Evolutionary conservation across 2,797 vertebrate genomes (phyloP).

Genomic region (Gallinago nigripennis): DNA sequence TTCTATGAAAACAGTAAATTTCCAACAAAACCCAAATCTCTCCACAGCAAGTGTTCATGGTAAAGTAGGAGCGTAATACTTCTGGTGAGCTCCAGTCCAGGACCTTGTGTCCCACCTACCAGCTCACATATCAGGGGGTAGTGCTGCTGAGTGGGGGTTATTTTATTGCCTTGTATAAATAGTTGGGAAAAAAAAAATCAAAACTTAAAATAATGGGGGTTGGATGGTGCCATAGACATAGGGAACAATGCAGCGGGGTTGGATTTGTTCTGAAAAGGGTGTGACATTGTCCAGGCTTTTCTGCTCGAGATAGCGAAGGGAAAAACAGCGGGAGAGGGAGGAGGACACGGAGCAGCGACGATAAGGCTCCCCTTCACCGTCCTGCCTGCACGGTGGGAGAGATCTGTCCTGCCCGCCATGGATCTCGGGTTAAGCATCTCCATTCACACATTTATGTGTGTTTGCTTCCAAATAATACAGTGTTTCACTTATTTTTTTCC

Average conservation of each 20-base stretch:
- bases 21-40: neutral
- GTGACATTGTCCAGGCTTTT: neutral
- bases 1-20: neutral
- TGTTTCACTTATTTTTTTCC: neutral
- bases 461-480: neutral
- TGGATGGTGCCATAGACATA: neutral
- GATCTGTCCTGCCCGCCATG: neutral
- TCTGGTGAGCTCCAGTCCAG: neutral
- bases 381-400: neutral
- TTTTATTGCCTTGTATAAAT: neutral
- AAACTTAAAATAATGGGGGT: fast-evolving
- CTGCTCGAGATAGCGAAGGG: neutral
- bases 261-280: neutral
- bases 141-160: neutral
- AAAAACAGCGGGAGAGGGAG: neutral
- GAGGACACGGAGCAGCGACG: neutral
- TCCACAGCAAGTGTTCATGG: no score
- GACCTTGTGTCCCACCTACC: neutral
- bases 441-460: fast-evolving
- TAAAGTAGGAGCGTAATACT: neutral
- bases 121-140: neutral
- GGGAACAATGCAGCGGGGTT: neutral
- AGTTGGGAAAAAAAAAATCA: neutral
- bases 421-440: neutral
- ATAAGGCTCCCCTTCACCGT: neutral